Percentiles rank a stretch among this genome's conserved stretches.
phyloP scores from a whole-genome alignment of 2,888 invertebrate species.

The Notocelia uddmanniana region DNA sequence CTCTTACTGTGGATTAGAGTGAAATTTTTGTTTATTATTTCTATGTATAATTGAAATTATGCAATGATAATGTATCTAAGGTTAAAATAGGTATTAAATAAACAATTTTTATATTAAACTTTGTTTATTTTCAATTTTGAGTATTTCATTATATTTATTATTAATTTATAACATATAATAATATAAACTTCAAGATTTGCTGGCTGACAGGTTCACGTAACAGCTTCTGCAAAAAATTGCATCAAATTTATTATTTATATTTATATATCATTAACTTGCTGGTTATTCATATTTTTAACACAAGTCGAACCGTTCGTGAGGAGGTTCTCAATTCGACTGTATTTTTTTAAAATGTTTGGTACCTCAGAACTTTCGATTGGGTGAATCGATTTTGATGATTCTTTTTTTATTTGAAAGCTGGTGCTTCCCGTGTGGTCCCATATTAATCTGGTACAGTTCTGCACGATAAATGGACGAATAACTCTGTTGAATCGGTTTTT shows the following conservation, averaged over 20 bases:
- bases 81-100: conserved; percentile 44
- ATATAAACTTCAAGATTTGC: neutral
- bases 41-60: conserved; percentile 43
- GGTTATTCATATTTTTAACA: too few species aligned
- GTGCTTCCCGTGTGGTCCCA: too few species aligned
- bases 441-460: too few species aligned
- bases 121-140: conserved; percentile 26
- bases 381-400: too few species aligned
- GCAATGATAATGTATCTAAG: conserved; percentile 43
- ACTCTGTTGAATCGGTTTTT: too few species aligned
- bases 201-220: neutral
- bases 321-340: too few species aligned
- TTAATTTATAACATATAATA: neutral
- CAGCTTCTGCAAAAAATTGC: neutral
- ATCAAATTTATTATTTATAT: neutral
- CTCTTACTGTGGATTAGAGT: conserved; percentile 18
- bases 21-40: conserved; percentile 38
- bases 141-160: neutral
- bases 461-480: too few species aligned
- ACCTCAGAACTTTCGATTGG: too few species aligned
- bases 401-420: too few species aligned
- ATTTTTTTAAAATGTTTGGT: too few species aligned
- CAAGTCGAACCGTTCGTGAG: too few species aligned
- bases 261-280: too few species aligned
- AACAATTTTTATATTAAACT: conserved; percentile 37